A percentile compares a stretch with the other conserved stretches of the same genome.
These are phyloP conservation scores for Pandemis heparana DNA, from an alignment of 2,888 invertebrate species.

Conservation along the genomic window DNA sequence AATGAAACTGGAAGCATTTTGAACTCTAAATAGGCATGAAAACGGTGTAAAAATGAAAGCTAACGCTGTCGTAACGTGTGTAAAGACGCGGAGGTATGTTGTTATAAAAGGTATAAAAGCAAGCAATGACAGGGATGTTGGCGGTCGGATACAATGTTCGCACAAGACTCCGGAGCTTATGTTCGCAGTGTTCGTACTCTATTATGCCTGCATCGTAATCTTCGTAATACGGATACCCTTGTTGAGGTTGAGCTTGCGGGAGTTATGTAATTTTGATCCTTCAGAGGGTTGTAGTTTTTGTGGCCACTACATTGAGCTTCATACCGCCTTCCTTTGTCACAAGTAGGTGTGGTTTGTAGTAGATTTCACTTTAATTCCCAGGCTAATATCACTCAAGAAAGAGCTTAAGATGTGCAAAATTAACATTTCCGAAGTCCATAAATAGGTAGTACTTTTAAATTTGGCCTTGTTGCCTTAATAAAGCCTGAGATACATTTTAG, in stretches of 20 bases:
- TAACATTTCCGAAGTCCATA: not conserved
- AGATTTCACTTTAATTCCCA: not conserved
- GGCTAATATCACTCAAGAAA: not conserved
- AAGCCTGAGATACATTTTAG: conserved; percentile 54
- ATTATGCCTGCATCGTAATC: conserved; percentile 29
- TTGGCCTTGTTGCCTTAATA: conserved; percentile 61
- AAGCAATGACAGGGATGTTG: conserved; percentile 40
- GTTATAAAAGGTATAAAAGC: conserved; percentile 43
- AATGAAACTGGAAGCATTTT: not conserved
- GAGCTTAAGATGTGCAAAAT: not conserved
- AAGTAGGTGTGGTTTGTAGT: not conserved
- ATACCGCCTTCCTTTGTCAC: not conserved
- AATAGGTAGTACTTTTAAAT: conserved; percentile 47
- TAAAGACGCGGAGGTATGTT: conserved; percentile 46
- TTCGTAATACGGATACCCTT: conserved; percentile 16
- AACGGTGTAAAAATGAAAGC: not conserved
- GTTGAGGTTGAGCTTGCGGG: conserved; percentile 10
- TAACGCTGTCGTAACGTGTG: conserved; percentile 29
- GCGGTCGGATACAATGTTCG: conserved; percentile 37
- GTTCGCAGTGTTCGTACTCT: conserved; percentile 24
- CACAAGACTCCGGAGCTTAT: conserved; percentile 19
- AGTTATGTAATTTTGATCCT: conserved; percentile 25
- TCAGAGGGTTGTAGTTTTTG: conserved; percentile 11
- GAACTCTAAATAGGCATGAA: not conserved
- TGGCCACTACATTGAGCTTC: not conserved